Percentiles rank a stretch among this genome's conserved stretches.
Evolutionary conservation across 23 tunicate genomes (phyloP).

Genomic region (Clavelina lepadiformis): DNA sequence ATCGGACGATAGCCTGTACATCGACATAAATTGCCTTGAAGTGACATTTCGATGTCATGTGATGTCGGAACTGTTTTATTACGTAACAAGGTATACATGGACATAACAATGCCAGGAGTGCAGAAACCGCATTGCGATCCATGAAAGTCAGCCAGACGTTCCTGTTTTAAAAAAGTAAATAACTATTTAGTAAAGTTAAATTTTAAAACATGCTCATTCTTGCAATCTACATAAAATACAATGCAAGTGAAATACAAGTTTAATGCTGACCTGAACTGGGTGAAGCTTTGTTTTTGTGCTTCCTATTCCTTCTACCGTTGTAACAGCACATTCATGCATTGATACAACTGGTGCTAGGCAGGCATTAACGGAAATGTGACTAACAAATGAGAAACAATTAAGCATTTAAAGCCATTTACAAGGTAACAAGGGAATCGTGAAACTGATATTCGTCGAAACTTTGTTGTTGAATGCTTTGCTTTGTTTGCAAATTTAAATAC

Average conservation of each 20-base stretch:
- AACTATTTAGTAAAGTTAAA: not conserved
- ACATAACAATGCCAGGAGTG: slow-evolving; percentile 99
- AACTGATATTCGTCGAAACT: no score
- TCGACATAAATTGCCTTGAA: slow-evolving; percentile 97
- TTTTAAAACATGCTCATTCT: no score
- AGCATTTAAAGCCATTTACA: not conserved
- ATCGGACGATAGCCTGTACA: slow-evolving; percentile 98
- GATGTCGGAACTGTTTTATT: slow-evolving; percentile 69
- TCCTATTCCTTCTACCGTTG: slow-evolving; percentile 98
- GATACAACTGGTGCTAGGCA: slow-evolving; percentile 84
- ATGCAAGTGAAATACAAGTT: no score
- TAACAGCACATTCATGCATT: slow-evolving; percentile 74
- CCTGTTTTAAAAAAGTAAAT: slow-evolving; percentile 31
- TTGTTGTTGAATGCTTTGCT: no score
- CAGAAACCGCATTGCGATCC: slow-evolving; percentile 99
- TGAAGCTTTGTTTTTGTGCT: slow-evolving; percentile 83
- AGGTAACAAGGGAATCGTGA: not conserved
- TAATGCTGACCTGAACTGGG: slow-evolving; percentile 52
- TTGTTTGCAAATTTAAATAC: no score
- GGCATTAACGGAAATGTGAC: slow-evolving; percentile 80
- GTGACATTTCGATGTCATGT: slow-evolving; percentile 52
- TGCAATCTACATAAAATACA: no score
- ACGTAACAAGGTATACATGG: slow-evolving; percentile 93
- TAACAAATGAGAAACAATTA: slow-evolving; percentile 11
- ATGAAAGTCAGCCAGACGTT: slow-evolving; percentile 70